phyloP scores from a whole-genome alignment of 2,888 invertebrate genomes.

The Epirrhoe tristata region DNA sequence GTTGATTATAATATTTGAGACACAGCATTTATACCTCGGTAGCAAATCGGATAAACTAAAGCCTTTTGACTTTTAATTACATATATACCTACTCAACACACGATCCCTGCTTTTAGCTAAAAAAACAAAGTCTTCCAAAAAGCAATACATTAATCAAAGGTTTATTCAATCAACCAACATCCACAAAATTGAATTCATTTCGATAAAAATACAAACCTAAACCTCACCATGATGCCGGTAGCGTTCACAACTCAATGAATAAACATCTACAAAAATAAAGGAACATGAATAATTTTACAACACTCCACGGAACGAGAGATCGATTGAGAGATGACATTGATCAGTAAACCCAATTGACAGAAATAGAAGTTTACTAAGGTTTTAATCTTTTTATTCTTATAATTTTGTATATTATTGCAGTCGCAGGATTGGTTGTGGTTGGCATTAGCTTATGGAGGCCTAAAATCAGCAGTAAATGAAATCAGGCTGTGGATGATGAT shows the following conservation, averaged over 20 bases:
- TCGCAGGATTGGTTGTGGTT: no score
- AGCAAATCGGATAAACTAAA: no score
- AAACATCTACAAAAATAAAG: conserved; percentile 40
- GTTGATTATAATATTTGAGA: no score
- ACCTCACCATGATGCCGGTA: conserved; percentile 40
- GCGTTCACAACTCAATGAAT: conserved; percentile 36
- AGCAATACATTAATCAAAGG: conserved; percentile 20
- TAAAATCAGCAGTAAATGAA: no score
- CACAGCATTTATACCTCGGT: no score
- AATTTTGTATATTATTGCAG: no score
- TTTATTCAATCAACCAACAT: conserved; percentile 21
- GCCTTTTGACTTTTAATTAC: no score
- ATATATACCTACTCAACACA: no score
- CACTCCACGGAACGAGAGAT: conserved; percentile 14
- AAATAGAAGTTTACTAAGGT: not conserved
- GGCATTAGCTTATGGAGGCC: no score
- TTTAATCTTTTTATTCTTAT: not conserved
- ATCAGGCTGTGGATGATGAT: no score
- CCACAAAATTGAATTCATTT: conserved; percentile 28
- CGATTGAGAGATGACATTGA: conserved; percentile 17
- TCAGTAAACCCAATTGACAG: not conserved
- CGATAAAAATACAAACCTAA: conserved; percentile 41
- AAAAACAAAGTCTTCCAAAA: conserved; percentile 7
- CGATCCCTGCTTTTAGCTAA: conserved; percentile 6
- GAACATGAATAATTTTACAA: conserved; percentile 39